Base-by-base conservation (phyloP, 2,888 invertebrate species). In the Caenorhabditis plicata region DNA sequence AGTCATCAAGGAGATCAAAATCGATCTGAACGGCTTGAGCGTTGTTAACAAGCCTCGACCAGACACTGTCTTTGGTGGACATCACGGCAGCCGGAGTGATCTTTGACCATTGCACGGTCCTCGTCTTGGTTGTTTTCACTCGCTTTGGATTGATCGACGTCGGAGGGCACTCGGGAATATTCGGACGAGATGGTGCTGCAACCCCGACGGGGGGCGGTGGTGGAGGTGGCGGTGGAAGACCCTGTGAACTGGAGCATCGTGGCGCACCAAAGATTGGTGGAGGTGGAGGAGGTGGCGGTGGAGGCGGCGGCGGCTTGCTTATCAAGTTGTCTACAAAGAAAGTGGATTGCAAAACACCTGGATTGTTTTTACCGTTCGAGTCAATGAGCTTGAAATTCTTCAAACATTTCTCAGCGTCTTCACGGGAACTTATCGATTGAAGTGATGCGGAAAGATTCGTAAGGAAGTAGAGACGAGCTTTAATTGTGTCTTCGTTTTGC, bases 41-140 rank as follows among this genome's bases (percentile, higher is more conserved):
- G 3, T 43, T 44, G 13, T 33, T 50, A 2, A 54, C 60, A 15
- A 60, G 29, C 17, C 50, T 54, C 4, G 46, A 53, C 60, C 60
- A 60, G 0, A 60, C 60, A 45, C 53, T 53, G 29, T 54, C 46
- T n/a, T n/a, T n/a, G n/a, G n/a, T n/a, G 23, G 43, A 43, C 13
- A 35, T 27, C 8, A 54, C 60, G 2, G 40, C 42, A 19, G 11
- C 41, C 39, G 50, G 46, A 15, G 42, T 54, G 50, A 60, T 60
- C 33, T 60, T 60, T 31, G 60, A 60, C 60, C 60, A 60, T 27
- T 60, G 60, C 11, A 68, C 52, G 17, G 64, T 57, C 38, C 57
- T 52, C 7, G 63, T 68, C 22, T 64, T 68, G 3, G 60, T 53
- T 23, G 45, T 56, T 40, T 62, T 64, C 45, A 62, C 62, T 19